Base-by-base conservation (phyloP, 2,888 invertebrate genomes). In the Azorinus chamasolen region DNA sequence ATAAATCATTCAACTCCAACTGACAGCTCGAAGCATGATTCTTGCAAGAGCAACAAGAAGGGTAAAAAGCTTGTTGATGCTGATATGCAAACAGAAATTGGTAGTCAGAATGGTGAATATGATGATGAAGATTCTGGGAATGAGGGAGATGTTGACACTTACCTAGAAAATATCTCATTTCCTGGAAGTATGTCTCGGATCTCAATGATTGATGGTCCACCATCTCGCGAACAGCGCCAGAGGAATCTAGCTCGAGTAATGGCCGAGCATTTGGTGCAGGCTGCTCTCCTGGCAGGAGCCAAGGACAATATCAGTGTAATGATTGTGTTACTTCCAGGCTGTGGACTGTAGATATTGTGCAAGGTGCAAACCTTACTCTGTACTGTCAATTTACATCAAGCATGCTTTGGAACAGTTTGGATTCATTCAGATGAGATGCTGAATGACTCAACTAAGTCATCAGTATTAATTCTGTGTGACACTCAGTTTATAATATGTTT, bases 251-350 rank as follows among this genome's bases (percentile, higher is more conserved):
- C 91, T 0, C 84, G 86, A 55, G 66, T 68, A 1, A 89, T 93
- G 90, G 87, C 92, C 1, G 90, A 91, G 73, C 79, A 90, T 51
- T 74, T 93, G 22, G 88, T 89, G 0, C 92, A 92, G 71, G 92
- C 92, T 6, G 91, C 93, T 0, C 68, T 93, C 25, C 64, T 92
- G 53, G 92, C 92, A 4, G 92, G 92, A 0, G 86, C 91, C 16
- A 89, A 84, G 45, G 90, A 91, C 65, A 92, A 93, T 74, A 84
- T 91, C 10, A 89, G 92, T 10, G 92, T 84, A 3, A 89, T 90
- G 87, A 87, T 92, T 10, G 71, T 91, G 1, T 66, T 93, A 20
- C 69, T 93, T 22, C 89, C 91, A 22, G 92, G 90, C 0, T 87
- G 87, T 85, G 89, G 89, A 12, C 39, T 91, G 10, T 88, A 72